phyloP scores from a whole-genome alignment of 2,113 vertebrate genomes.

The Mormyrus iriodes region DNA sequence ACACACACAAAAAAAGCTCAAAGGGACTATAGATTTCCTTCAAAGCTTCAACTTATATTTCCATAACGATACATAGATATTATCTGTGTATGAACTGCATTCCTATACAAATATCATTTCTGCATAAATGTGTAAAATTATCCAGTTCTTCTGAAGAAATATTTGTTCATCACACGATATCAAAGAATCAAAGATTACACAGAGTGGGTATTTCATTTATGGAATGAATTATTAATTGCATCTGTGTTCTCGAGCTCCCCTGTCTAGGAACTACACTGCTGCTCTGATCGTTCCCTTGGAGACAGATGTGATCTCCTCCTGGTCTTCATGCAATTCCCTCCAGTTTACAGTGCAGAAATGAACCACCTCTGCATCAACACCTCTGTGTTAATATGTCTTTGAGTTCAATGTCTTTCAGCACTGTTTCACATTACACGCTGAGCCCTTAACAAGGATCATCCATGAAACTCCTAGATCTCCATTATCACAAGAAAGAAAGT shows the following conservation, averaged over 20 bases:
- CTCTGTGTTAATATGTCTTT: not conserved
- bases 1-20: not conserved
- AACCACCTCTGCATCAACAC: not conserved
- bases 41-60: not conserved
- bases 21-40: not conserved
- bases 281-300: not conserved
- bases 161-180: constrained; percentile 6
- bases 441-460: not conserved
- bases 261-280: not conserved
- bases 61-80: not conserved
- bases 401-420: not conserved
- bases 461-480: not conserved
- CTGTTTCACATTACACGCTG: not conserved
- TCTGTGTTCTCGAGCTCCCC: not conserved
- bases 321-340: not conserved
- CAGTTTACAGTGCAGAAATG: not conserved
- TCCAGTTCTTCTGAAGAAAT: not conserved
- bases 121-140: not conserved
- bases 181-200: not conserved
- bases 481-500: not conserved
- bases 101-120: not conserved
- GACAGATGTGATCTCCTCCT: not conserved
- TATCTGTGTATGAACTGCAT: not conserved
- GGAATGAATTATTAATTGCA: constrained; percentile 11
- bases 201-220: not conserved